These are phyloP conservation scores for Drosophila ercepeae DNA, from an alignment of 1,140 invertebrate species.

Conservation along the genomic window DNA sequence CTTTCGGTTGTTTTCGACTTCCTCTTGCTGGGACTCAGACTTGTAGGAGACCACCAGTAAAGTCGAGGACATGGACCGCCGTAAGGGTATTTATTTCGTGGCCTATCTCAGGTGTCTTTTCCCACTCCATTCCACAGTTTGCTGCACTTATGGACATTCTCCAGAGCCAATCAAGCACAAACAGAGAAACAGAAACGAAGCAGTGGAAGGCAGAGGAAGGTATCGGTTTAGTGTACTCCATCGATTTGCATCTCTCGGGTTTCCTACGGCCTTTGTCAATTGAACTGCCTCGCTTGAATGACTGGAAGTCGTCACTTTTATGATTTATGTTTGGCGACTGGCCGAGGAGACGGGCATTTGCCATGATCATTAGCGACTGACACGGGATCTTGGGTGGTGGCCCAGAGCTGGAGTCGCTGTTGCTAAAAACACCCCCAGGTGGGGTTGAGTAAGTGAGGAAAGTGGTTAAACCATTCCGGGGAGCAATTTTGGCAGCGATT, in stretches of 20 bases:
- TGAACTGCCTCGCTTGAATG: conserved; percentile 47
- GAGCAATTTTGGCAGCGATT: conserved; percentile 45
- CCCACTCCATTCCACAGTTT: conserved; percentile 29
- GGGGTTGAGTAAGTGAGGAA: conserved; percentile 19
- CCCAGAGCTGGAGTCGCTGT: not conserved
- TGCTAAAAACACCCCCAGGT: conserved; percentile 3
- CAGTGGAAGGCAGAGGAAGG: conserved; percentile 11
- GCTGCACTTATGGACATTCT: conserved; percentile 59
- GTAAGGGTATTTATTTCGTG: conserved; percentile 27
- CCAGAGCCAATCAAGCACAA: conserved; percentile 69
- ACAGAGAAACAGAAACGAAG: conserved; percentile 23
- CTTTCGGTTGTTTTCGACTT: too few species aligned
- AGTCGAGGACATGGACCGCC: too few species aligned
- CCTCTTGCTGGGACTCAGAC: too few species aligned
- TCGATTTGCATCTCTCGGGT: conserved; percentile 66
- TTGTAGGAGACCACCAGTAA: too few species aligned
- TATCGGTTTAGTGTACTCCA: conserved; percentile 20
- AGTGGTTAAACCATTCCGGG: conserved; percentile 50
- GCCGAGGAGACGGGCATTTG: conserved; percentile 27
- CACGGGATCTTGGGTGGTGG: conserved; percentile 24
- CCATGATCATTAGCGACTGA: conserved; percentile 58
- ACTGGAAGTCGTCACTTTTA: conserved; percentile 59
- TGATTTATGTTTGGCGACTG: conserved; percentile 58
- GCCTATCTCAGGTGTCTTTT: conserved; percentile 14
- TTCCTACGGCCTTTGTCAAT: conserved; percentile 68